Evolutionary conservation across 2,797 vertebrate species (phyloP).

Genomic region (Thaleichthys pacificus): DNA sequence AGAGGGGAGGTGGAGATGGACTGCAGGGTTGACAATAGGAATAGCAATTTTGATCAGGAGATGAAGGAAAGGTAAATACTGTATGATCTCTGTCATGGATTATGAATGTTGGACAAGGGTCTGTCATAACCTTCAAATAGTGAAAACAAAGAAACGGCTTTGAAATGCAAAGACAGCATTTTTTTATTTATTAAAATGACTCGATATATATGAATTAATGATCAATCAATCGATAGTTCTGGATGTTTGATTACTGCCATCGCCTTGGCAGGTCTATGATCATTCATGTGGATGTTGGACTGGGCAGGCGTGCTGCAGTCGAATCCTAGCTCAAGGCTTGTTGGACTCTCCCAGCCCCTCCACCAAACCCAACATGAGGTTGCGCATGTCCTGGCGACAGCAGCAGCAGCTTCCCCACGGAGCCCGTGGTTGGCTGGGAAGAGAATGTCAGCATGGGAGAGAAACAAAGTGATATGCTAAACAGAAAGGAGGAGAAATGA

Average conservation of each 20-base stretch:
- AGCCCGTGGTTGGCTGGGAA: slow-evolving; percentile 34
- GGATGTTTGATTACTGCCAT: slow-evolving; percentile 65
- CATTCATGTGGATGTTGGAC: slow-evolving; percentile 47
- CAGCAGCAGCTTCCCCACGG: slow-evolving; percentile 31
- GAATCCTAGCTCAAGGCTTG: slow-evolving; percentile 11
- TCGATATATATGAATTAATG: no score
- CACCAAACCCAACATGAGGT: slow-evolving; percentile 32
- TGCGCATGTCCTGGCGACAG: slow-evolving; percentile 21
- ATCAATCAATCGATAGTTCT: slow-evolving; percentile 43
- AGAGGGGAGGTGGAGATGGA: slow-evolving; percentile 41
- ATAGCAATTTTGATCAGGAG: slow-evolving; percentile 40
- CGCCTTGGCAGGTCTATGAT: slow-evolving; percentile 60
- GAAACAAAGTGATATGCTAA: slow-evolving; percentile 38
- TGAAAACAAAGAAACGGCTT: no score
- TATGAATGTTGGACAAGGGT: slow-evolving; percentile 40
- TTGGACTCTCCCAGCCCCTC: background rate
- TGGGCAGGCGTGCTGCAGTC: slow-evolving; percentile 43
- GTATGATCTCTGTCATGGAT: slow-evolving; percentile 47
- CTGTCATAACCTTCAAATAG: no score
- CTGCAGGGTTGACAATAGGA: slow-evolving; percentile 15
- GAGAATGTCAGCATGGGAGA: slow-evolving; percentile 37
- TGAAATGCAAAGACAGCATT: no score
- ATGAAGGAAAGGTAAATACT: slow-evolving; percentile 16
- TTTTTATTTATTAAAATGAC: slow-evolving; percentile 36
- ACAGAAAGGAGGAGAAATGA: slow-evolving; percentile 21